Evolutionary conservation across 2,113 vertebrate species (phyloP).

Genomic region (Sapayoa aenigma): DNA sequence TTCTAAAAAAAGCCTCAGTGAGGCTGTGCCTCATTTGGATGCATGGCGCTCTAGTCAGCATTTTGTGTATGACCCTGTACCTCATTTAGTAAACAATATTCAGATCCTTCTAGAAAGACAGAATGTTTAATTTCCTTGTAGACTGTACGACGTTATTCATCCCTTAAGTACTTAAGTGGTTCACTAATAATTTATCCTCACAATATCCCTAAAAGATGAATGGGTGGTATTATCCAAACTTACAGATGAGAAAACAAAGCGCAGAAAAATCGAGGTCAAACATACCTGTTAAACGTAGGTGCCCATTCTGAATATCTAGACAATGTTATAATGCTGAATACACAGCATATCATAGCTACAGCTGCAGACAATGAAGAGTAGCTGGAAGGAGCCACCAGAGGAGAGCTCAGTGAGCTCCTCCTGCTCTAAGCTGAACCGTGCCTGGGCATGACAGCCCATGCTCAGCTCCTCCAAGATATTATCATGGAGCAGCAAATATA

Average conservation of each 20-base stretch:
- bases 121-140: slow-evolving; percentile 53
- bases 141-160: slow-evolving; percentile 32
- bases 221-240: slow-evolving; percentile 40
- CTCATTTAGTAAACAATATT: slow-evolving; percentile 49
- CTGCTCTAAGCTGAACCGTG: not conserved
- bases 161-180: slow-evolving; percentile 44
- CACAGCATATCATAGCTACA: not conserved
- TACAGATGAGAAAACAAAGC: slow-evolving; percentile 31
- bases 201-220: slow-evolving; percentile 13
- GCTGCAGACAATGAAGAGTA: not conserved
- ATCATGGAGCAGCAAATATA: not conserved
- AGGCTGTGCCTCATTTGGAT: slow-evolving; percentile 27
- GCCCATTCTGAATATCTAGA: not conserved
- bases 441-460: not conserved
- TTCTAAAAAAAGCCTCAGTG: not conserved
- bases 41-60: not conserved
- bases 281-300: not conserved
- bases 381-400: not conserved
- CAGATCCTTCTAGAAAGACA: slow-evolving; percentile 20
- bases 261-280: slow-evolving; percentile 33
- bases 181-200: slow-evolving; percentile 57
- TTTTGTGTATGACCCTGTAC: slow-evolving; percentile 1
- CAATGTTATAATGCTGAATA: not conserved
- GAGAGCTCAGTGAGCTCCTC: not conserved
- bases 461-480: not conserved